These are phyloP conservation scores for Dicyrtomina minuta DNA, from an alignment of 2,888 invertebrate genomes.

Conservation along the genomic window DNA sequence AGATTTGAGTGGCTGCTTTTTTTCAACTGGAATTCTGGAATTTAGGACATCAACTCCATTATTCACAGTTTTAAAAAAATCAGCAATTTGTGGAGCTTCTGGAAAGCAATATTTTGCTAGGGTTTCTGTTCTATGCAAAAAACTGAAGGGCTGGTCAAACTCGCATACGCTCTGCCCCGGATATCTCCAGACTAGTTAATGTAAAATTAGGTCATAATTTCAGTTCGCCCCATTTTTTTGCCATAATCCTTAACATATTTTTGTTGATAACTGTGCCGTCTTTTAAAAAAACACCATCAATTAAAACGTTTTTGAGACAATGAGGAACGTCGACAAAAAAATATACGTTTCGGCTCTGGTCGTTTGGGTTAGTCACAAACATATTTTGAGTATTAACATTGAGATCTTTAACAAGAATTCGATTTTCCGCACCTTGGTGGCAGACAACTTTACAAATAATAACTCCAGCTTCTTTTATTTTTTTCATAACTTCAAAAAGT, in stretches of 20 bases:
- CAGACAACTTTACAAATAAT: constrained; percentile 26
- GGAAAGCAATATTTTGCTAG: constrained; percentile 18
- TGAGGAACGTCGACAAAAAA: constrained; percentile 47
- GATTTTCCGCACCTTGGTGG: constrained; percentile 43
- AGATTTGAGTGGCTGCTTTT: constrained; percentile 3
- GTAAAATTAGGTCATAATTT: constrained; percentile 27
- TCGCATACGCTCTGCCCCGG: constrained; percentile 34
- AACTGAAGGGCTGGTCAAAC: constrained; percentile 35
- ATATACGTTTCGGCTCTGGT: constrained; percentile 20
- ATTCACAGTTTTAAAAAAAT: constrained; percentile 36
- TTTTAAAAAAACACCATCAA: constrained; percentile 35
- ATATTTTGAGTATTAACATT: constrained; percentile 22
- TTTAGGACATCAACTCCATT: constrained; percentile 37
- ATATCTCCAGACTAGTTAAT: neutral
- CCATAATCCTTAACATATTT: constrained; percentile 14
- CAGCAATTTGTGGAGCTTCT: neutral
- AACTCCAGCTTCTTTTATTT: constrained; percentile 26
- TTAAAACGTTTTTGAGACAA: constrained; percentile 39
- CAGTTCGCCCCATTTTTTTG: constrained; percentile 20
- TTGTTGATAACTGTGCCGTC: constrained; percentile 28
- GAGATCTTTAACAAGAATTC: constrained; percentile 27
- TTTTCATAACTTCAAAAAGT: constrained; percentile 27
- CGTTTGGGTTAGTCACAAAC: constrained; percentile 34
- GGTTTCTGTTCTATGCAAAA: constrained; percentile 25
- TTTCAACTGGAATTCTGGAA: constrained; percentile 23